Percentiles rank a stretch among this genome's conserved stretches.
phyloP scores from a whole-genome alignment of 2,888 invertebrate genomes.

The Metalampra italica region DNA sequence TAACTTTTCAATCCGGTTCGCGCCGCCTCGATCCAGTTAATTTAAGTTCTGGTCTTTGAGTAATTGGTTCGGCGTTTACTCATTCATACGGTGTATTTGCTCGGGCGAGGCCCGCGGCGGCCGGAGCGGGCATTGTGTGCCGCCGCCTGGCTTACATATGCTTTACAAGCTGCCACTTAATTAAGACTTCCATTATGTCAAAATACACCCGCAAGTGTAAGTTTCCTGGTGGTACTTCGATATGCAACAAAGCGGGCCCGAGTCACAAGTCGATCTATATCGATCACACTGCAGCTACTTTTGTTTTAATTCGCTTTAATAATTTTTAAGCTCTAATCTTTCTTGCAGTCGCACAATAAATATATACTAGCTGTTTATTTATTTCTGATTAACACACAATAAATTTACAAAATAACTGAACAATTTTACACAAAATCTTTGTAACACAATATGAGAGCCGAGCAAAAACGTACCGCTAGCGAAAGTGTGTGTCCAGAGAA shows the following conservation, averaged over 20 bases:
- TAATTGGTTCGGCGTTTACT: constrained; percentile 36
- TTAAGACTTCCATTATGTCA: background rate
- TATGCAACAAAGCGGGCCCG: background rate
- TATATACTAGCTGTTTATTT: no score
- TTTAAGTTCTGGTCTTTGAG: constrained; percentile 38
- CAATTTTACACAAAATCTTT: no score
- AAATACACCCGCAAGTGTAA: background rate
- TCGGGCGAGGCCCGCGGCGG: constrained; percentile 7
- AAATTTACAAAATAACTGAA: no score
- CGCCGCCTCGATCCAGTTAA: constrained; percentile 26
- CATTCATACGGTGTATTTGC: constrained; percentile 29
- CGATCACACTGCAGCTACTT: no score
- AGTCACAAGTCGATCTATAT: no score
- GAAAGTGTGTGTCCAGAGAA: no score
- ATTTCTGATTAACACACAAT: no score
- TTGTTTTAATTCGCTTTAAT: no score
- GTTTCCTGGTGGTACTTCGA: background rate
- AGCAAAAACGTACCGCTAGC: no score
- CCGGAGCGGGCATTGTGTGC: constrained; percentile 24
- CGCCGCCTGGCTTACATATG: constrained; percentile 10
- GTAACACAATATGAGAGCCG: no score
- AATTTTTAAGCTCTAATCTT: no score
- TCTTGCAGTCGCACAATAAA: no score
- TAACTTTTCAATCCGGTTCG: constrained; percentile 1
- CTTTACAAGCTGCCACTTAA: background rate